Base-by-base conservation (phyloP, 2,888 invertebrate genomes). In the Drosophila koepferae region DNA sequence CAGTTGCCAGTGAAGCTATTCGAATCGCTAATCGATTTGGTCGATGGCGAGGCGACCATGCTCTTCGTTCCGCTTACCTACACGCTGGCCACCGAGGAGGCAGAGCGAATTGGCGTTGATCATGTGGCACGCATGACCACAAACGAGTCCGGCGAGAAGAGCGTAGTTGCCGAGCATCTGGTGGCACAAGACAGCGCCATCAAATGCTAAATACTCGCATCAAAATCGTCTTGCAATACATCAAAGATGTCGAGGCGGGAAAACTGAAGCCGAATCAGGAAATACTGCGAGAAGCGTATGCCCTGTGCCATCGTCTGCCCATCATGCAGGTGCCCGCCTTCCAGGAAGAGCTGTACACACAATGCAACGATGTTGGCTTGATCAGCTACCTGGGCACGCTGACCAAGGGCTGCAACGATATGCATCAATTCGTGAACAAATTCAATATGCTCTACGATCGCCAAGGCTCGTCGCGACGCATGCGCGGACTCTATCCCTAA, bases 61-160 rank as follows among this genome's bases (percentile, higher is more conserved):
- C 94, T 99, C 41, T 96, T 99, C 92, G 98, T 99, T 9, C 97
- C 98, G 62, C 94, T 99, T 16, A 95, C 96, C 14, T 99, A 99
- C 93, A 98, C 98, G 2, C 93, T 99, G 81, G 99, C 99, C 3
- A 99, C 99, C 0, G 99, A 99, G 92, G 99, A 99, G 93, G 99
- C 99, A 0, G 99, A 99, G 94, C 95, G 99, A 74, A 99, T 99
- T 91, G 99, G 99, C 1, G 98, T 99, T 1, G 99, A 99, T 93
- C 99, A 99, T 94, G 99, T 99, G 9, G 99, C 99, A 12, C 95
- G 99, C 81, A 97, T 99, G 94, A 97, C 98, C 0, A 96, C 96
- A 9, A 97, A 96, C 71, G 98, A 98, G 92, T 96, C 96, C 28
- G 97, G 96, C 23, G 97, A 98, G 90, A 97, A 97, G 92, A 98